Conservation (phyloP, 2,113 vertebrate species). For the Psittacara wagleri region DNA sequence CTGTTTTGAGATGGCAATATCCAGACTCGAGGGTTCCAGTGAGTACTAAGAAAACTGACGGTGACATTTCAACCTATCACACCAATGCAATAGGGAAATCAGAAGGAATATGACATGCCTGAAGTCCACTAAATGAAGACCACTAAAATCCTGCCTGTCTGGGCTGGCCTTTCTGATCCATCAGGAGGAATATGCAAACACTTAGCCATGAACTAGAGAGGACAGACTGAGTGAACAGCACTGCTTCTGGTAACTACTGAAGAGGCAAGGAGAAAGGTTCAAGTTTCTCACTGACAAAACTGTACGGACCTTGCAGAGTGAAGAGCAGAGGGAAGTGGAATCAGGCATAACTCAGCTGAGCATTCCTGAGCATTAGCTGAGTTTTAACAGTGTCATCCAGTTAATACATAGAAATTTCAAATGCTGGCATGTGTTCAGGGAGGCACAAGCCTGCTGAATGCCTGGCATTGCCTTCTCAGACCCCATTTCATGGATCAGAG, state of each 20-base stretch:
- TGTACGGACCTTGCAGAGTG: background rate
- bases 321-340: background rate
- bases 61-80: background rate
- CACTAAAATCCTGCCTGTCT: background rate
- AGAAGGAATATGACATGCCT: background rate
- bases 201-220: background rate
- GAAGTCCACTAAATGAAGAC: background rate
- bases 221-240: background rate
- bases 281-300: background rate
- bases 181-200: fast-evolving
- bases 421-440: background rate
- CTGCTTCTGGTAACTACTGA: background rate
- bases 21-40: background rate
- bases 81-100: background rate
- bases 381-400: background rate
- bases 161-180: background rate
- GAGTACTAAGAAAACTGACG: background rate
- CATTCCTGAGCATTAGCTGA: background rate
- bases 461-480: background rate
- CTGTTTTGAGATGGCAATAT: background rate
- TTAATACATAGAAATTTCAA: background rate
- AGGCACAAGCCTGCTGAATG: background rate
- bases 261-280: background rate
- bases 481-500: background rate
- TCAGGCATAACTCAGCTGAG: background rate